These are phyloP conservation scores for Mandrillus leucophaeus DNA, from an alignment of 2,113 vertebrate species.

Conservation along the genomic window DNA sequence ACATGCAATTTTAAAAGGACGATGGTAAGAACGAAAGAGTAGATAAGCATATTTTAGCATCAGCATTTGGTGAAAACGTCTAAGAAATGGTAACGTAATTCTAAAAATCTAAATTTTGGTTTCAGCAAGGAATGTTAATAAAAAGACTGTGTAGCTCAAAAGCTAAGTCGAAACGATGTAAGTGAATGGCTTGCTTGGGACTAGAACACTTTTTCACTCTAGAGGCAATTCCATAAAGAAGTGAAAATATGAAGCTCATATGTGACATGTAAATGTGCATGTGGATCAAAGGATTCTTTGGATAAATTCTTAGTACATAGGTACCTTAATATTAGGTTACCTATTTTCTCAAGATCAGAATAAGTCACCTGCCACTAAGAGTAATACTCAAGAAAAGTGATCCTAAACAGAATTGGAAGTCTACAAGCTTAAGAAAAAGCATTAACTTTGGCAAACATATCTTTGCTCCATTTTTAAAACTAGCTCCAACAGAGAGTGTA, in stretches of 20 bases:
- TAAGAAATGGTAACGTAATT: background rate
- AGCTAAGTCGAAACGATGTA: background rate
- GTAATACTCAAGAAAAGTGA: background rate
- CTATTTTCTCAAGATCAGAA: background rate
- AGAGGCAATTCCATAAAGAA: background rate
- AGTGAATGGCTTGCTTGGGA: background rate
- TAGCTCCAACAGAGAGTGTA: background rate
- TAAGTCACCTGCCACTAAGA: background rate
- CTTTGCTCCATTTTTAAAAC: background rate
- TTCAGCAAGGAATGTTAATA: background rate
- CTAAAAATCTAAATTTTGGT: background rate
- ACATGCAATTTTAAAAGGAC: background rate
- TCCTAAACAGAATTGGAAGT: background rate
- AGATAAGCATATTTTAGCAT: background rate
- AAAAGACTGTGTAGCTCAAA: background rate
- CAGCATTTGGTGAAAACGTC: background rate
- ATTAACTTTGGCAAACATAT: background rate
- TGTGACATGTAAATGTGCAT: background rate
- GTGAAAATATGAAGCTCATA: background rate
- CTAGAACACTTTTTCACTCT: background rate
- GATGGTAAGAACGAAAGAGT: background rate
- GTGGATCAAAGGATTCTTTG: background rate
- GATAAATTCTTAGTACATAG: background rate
- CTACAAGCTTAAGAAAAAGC: background rate
- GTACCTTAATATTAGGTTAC: background rate